Conservation (phyloP, 1,140 invertebrate genomes). For the Megathymus violae region DNA sequence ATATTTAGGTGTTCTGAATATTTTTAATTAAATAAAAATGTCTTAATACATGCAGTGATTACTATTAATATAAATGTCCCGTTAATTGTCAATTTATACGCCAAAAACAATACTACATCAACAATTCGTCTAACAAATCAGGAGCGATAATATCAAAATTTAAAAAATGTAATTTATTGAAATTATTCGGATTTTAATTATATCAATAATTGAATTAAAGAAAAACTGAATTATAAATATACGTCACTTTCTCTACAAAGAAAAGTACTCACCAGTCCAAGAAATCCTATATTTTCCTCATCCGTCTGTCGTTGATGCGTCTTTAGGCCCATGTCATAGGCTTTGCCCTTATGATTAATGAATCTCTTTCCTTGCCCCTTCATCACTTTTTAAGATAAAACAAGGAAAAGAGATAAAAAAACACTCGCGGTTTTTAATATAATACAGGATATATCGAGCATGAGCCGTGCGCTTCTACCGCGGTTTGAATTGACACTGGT, state of each 20-base stretch:
- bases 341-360: constrained; percentile 46
- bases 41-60: no score
- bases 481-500: neutral
- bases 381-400: constrained; percentile 40
- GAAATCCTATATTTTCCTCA: constrained; percentile 44
- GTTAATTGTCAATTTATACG: no score
- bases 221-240: neutral
- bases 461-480: neutral
- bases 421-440: neutral
- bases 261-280: constrained; percentile 47
- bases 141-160: no score
- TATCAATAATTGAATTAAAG: no score
- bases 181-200: no score
- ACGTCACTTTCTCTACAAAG: constrained; percentile 14
- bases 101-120: no score
- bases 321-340: constrained; percentile 38
- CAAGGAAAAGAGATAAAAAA: constrained; percentile 6
- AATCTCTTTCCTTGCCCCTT: constrained; percentile 53
- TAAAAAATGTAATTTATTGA: no score
- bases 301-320: constrained; percentile 15
- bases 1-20: no score
- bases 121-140: no score
- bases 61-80: no score
- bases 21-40: no score
- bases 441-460: neutral